Percentiles rank a stretch among this genome's conserved stretches.
These are phyloP conservation scores for Pinctada fucata DNA, from an alignment of 2,888 invertebrate genomes.

Conservation along the genomic window DNA sequence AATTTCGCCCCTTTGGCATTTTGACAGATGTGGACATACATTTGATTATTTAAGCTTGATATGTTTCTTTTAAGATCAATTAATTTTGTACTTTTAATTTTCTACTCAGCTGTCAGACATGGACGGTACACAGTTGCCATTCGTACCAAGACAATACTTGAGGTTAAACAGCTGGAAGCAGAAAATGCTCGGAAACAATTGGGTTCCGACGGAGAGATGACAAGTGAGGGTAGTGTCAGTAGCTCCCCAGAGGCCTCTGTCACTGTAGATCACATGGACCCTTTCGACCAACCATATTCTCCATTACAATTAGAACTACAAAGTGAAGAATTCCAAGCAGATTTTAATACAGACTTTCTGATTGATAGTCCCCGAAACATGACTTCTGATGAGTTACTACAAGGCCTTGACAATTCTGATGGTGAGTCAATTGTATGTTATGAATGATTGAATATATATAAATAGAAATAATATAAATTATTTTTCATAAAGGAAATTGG, in stretches of 20 bases:
- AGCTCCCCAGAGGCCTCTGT: neutral
- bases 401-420: too few relatives aligned
- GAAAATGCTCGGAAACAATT: conserved; percentile 10
- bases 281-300: neutral
- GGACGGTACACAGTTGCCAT: conserved; percentile 57
- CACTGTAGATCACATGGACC: neutral
- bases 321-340: neutral
- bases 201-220: neutral
- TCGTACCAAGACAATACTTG: conserved; percentile 55
- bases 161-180: conserved; percentile 48
- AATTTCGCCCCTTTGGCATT: too few relatives aligned
- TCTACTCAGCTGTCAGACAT: conserved; percentile 48
- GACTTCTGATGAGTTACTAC: neutral
- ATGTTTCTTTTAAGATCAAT: too few relatives aligned
- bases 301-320: neutral
- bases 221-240: neutral
- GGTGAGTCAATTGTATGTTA: too few relatives aligned
- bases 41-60: too few relatives aligned
- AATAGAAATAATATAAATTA: too few relatives aligned
- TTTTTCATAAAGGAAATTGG: neutral
- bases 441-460: too few relatives aligned
- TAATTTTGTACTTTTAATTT: too few relatives aligned
- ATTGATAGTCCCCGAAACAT: neutral
- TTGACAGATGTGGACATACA: too few relatives aligned
- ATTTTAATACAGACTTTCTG: neutral